Base-by-base conservation (phyloP, 2,113 vertebrate species). In the Aspiorhynchus laticeps region DNA sequence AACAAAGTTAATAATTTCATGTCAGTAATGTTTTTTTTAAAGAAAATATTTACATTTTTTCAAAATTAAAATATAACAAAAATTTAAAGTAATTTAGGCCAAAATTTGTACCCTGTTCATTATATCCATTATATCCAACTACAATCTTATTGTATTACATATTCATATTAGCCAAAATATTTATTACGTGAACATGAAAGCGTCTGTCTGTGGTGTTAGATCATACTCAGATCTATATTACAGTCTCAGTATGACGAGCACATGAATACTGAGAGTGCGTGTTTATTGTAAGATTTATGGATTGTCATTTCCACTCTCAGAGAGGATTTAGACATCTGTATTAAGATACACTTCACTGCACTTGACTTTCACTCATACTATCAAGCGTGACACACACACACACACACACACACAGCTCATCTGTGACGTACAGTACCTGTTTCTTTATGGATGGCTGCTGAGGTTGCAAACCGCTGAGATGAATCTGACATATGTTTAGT, bases 251-350 rank as follows among this genome's bases (percentile, higher is more conserved):
- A 63, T 83, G 41, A 84, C 7, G 67, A 84, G 78, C 43, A 77
- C 61, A 74, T 87, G 88, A 86, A 86, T 84, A 80, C 76, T 38
- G 75, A 26, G 17, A 86, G 67, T 53, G 17, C 24, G 12, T 69
- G 43, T 28, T 43, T 67, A 36, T 31, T 83, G 75, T 15, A 65
- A 84, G 88, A 88, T 88, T 86, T 80, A 88, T 84, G 69, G 78
- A 75, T 56, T 75, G 88, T 84, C 85, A 87, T 87, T 84, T 26
- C 28, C 2, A 7, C 17, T 31, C 67, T 56, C 46, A 89, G 75
- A 41, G 76, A 76, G 73, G 65, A 85, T 78, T 86, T 79, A 86
- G 83, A 89, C 71, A 83, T 85, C 85, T 75, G 80, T 87, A 89
- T 87, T 80, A 76, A 38, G 85, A 87, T 75, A 75, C 85, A 84